A percentile compares a stretch with the other conserved stretches of the same genome.
Evolutionary conservation across 1,140 invertebrate genomes (phyloP).

Genomic region (Coelopa frigida): DNA sequence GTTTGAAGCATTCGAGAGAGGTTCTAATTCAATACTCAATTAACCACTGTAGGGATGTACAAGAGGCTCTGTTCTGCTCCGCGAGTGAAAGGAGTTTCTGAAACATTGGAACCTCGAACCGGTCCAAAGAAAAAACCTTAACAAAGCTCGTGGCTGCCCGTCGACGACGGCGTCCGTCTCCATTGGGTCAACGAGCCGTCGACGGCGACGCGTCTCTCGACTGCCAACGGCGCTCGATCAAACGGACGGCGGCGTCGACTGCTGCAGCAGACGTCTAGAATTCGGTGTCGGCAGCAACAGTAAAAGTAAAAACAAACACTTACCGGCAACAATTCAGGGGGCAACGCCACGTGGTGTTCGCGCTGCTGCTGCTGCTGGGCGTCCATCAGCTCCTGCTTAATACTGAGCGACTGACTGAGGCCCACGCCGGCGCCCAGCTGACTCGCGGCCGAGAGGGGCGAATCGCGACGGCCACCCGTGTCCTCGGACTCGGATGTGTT

Average conservation of each 20-base stretch:
- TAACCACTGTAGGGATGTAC: too few relatives aligned
- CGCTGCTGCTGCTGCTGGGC: slow-evolving; percentile 39
- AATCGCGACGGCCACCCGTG: slow-evolving; percentile 51
- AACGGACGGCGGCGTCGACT: too few relatives aligned
- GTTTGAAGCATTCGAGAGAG: too few relatives aligned
- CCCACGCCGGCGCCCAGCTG: slow-evolving; percentile 23
- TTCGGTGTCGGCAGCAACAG: too few relatives aligned
- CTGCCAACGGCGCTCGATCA: not conserved
- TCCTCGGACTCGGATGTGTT: slow-evolving; percentile 56
- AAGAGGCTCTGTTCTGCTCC: too few relatives aligned
- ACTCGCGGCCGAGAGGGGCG: slow-evolving; percentile 36
- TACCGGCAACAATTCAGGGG: slow-evolving; percentile 45
- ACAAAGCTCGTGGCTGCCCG: too few relatives aligned
- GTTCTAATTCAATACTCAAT: too few relatives aligned
- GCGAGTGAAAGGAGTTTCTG: too few relatives aligned
- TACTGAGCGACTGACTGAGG: slow-evolving; percentile 50
- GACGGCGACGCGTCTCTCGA: not conserved
- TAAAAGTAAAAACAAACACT: slow-evolving; percentile 23
- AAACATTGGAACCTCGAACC: slow-evolving; percentile 43
- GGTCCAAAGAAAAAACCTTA: slow-evolving; percentile 48
- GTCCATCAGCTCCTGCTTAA: slow-evolving; percentile 56
- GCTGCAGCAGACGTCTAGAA: too few relatives aligned
- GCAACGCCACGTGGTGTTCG: slow-evolving; percentile 38
- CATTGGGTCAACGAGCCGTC: too few relatives aligned
- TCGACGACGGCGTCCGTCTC: too few relatives aligned